A percentile compares a stretch with the other conserved stretches of the same genome.
Evolutionary conservation across 2,113 vertebrate species (phyloP).

Genomic region (Setophaga kirtlandii): DNA sequence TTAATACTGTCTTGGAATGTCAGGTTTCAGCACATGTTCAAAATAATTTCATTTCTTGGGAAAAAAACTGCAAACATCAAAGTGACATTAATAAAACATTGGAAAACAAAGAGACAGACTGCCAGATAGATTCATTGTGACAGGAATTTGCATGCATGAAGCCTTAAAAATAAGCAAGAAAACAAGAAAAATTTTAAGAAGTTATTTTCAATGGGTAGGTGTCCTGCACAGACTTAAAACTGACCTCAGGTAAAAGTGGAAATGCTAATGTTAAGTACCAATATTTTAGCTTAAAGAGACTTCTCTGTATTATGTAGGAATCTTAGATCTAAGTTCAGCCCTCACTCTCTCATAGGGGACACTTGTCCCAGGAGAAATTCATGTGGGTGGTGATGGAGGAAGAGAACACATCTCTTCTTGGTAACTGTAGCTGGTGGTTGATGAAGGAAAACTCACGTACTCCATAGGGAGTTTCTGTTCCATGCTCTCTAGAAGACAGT

Average conservation of each 20-base stretch:
- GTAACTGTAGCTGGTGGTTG: background rate
- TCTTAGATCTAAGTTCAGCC: background rate
- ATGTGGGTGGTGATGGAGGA: background rate
- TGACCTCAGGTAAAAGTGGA: background rate
- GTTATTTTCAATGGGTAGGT: background rate
- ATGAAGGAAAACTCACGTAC: background rate
- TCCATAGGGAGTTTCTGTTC: slow-evolving; percentile 11
- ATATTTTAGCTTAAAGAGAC: background rate
- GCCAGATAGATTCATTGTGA: background rate
- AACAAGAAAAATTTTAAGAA: background rate
- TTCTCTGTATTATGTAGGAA: background rate
- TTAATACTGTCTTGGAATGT: background rate
- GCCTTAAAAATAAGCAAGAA: background rate
- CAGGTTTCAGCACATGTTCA: background rate
- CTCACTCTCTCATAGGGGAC: background rate
- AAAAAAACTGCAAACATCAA: background rate
- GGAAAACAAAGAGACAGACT: background rate
- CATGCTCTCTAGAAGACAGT: background rate
- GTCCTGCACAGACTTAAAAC: background rate
- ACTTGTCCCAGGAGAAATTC: background rate
- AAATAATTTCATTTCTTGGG: background rate
- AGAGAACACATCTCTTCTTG: background rate
- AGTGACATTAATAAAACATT: background rate
- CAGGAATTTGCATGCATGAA: background rate
- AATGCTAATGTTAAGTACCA: background rate